Evolutionary conservation across 2,113 vertebrate species (phyloP), one percentile per base, ranked within the genome.

Genomic region (Hippocampus zosterae): DNA sequence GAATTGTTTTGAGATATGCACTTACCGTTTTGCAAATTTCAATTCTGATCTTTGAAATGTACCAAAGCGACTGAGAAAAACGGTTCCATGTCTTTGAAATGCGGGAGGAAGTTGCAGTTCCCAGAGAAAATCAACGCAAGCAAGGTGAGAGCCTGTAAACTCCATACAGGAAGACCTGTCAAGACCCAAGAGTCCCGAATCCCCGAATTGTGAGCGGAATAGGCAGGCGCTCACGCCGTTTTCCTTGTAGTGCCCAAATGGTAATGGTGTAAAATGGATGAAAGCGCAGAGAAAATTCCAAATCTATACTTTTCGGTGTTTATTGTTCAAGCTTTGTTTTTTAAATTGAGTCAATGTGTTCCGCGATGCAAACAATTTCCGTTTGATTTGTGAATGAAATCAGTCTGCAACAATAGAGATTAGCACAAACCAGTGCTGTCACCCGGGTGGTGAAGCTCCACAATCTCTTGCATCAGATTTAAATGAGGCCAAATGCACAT

Each of bases 401-500:
- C 70, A 71, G 12, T 71, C 41, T 74, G 71, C 37, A 62, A 62
- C 19, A 64, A 42, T 23, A 15, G 40, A 42, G 40, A 64, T 42
- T 23, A 41, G 9, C 61, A 23, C n/a, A 64, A 64, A n/a, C 21
- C 40, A 64, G 19, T 4, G 41, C 11, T 37, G 10, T 25, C 71
- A 2, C 37, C n/a, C 61, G 25, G 27, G 64, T 75, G 77, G 79
- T 77, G 67, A 59, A 71, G 50, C 68, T 73, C 53, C 33, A 29
- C 40, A 37, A 71, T 76, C 37, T 60, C 56, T 29, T 27, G 13
- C 48, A 68, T 65, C 56, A 46, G 67, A 15, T 84, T 63, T 68
- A 60, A 86, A 87, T 80, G 78, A 81, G 85, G 87, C 83, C 80
- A 83, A 83, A 81, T 76, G 79, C 70, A 77, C 75, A 74, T 64